Base-by-base conservation (phyloP, 2,797 vertebrate genomes). In the Arnoldichthys spilopterus region DNA sequence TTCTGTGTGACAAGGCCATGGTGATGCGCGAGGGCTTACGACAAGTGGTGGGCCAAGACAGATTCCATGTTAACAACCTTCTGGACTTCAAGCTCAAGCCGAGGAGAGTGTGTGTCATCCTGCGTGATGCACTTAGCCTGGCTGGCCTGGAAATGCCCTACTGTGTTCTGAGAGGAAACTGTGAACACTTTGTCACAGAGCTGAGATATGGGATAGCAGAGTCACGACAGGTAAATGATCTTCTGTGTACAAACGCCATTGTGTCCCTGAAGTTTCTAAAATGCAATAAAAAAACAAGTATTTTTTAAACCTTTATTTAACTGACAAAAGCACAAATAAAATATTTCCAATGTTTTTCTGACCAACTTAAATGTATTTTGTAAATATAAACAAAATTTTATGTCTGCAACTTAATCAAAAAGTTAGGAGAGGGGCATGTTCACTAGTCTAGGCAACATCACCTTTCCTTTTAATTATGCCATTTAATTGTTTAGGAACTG, bases 101-200 rank as follows among this genome's bases (percentile, higher is more conserved):
- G 0, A 71, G 86, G 79, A 86, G 88, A 0, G 11, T 70, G 3
- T 28, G 24, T 72, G 86, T 88, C 22, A 92, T 93, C 13, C 4
- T 93, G 71, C 82, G 77, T 63, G 86, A 69, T 9, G 93, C 92
- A 0, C 84, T 88, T 79, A 70, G 83, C 6, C 49, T 80, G 66
- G 87, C 93, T 74, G 93, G 90, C 3, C 76, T 82, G 43, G 88
- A 88, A 72, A 63, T 92, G 4, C 80, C 79, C 0, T 94, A 94
- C 64, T 90, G 85, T 37, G 76, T 94, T 64, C 84, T 88, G 74
- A 86, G 83, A 0, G 82, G 90, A 58, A 94, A 94, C 88, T 94
- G 93, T 0, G 93, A 94, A 79, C 93, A 94, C 79, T 94, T 94
- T 1, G 93, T 91, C 43, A 94, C 90, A 0, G 87, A 89, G 28